Conservation (phyloP, 2,888 invertebrate genomes). For the Apeira syringaria region DNA sequence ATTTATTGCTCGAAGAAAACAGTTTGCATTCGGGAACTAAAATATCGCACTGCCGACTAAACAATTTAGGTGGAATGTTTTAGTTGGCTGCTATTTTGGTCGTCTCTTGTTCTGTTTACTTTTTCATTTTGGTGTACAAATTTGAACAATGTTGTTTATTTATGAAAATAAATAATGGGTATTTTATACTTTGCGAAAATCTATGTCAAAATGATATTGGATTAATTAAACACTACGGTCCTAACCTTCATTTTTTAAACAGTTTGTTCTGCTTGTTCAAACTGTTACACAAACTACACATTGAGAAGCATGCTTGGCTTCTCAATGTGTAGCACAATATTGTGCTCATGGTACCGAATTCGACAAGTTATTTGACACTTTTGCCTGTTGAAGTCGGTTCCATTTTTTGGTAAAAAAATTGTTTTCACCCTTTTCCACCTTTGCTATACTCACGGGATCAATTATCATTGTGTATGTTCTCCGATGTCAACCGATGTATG, state of each 20-base stretch:
- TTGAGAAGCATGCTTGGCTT: too few species aligned
- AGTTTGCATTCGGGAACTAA: slow-evolving; percentile 24
- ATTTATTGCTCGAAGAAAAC: slow-evolving; percentile 30
- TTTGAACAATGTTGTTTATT: not conserved
- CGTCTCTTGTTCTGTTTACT: slow-evolving; percentile 8
- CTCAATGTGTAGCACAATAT: too few species aligned
- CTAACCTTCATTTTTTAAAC: too few species aligned
- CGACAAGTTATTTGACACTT: not conserved
- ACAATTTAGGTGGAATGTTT: slow-evolving; percentile 17
- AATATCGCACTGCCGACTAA: slow-evolving; percentile 19
- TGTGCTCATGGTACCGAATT: not conserved
- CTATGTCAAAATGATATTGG: too few species aligned
- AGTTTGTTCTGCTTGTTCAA: too few species aligned
- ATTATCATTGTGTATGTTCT: too few species aligned
- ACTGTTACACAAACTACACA: too few species aligned
- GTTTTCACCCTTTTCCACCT: not conserved
- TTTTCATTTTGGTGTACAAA: not conserved
- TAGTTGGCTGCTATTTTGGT: slow-evolving; percentile 12
- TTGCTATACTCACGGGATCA: too few species aligned
- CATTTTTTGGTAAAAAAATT: not conserved
- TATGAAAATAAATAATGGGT: too few species aligned
- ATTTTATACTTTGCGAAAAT: too few species aligned
- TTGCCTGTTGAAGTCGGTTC: not conserved
- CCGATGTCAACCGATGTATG: too few species aligned
- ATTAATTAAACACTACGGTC: too few species aligned